Evolutionary conservation across 2,113 vertebrate genomes (phyloP), one percentile per base, ranked within the genome.

Genomic region (Setophaga kirtlandii): DNA sequence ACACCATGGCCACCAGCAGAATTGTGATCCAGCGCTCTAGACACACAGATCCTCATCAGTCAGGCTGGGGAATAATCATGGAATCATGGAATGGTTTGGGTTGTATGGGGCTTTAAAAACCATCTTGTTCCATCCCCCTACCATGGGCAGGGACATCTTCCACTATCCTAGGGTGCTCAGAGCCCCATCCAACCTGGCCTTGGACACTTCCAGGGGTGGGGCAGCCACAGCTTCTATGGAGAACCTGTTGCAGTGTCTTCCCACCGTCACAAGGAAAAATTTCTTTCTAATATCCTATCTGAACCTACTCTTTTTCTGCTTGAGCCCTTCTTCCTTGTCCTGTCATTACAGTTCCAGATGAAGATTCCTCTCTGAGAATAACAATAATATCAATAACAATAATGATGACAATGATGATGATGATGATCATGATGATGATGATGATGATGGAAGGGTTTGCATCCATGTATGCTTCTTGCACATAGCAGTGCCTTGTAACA

Each of bases 381-480:
- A 4, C 6, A 42, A n/a, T 1, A 49, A 27, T 15, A 58, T 39
- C 37, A 39, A 39, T 39, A 39, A 39, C 37, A 39, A 39, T 39
- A 39, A 39, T 39, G 10, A 39, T 39, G 37, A 37, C 37, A 37
- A 39, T 39, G 37, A 30, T 8, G 42, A 35, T 7, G 49, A 12
- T 20, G 23, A 75, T 5, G 20, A 39, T 39, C 7, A 39, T 39
- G 37, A 39, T 39, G 37, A 30, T 8, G 42, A 35, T 7, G 35
- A 21, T 37, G 49, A 12, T 20, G 23, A 75, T 5, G 20, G 44
- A 49, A 69, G 25, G 5, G 5, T 31, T 90, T 70, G n/a, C 21
- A 35, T 53, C 20, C 25, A 6, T 11, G 0, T 58, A 30, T 0
- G 0, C 55, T 39, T 52, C 37, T 76, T 27, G 73, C 10, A 53